A percentile compares a stretch with the other conserved stretches of the same genome.
These are phyloP conservation scores for Halichondria panicea DNA, from an alignment of 37 sponge, comb jelly and placozoan species.

Conservation along the genomic window DNA sequence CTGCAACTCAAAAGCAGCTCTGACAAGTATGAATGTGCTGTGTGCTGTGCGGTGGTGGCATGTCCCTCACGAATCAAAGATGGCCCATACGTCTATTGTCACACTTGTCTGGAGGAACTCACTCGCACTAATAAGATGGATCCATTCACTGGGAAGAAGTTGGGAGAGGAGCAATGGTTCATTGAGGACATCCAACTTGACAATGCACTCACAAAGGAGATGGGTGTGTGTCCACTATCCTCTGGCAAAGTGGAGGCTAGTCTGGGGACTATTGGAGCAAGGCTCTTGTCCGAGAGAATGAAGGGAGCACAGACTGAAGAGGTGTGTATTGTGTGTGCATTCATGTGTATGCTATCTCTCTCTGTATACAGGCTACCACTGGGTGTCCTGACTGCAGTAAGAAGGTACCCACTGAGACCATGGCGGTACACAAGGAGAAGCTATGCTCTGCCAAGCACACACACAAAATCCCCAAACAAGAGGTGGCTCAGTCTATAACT, in stretches of 20 bases:
- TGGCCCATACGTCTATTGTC: slow-evolving; percentile 55
- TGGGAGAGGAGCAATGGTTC: slow-evolving; percentile 75
- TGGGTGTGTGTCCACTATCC: slow-evolving; percentile 27
- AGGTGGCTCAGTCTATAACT: slow-evolving; percentile 17
- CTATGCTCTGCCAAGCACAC: slow-evolving; percentile 66
- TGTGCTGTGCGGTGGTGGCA: slow-evolving; percentile 66
- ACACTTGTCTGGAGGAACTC: slow-evolving; percentile 66
- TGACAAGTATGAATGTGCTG: slow-evolving; percentile 43
- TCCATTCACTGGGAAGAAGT: slow-evolving; percentile 65
- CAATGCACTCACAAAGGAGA: slow-evolving; percentile 20
- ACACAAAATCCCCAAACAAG: slow-evolving; percentile 22
- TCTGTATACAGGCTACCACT: slow-evolving; percentile 28
- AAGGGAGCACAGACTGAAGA: slow-evolving; percentile 26
- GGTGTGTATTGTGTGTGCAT: slow-evolving; percentile 4
- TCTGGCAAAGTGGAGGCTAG: slow-evolving; percentile 25
- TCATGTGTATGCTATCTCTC: not conserved
- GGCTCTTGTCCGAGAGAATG: slow-evolving; percentile 20
- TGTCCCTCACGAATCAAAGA: slow-evolving; percentile 41
- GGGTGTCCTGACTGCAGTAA: slow-evolving; percentile 76
- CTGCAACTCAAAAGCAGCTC: slow-evolving; percentile 27
- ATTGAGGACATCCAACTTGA: slow-evolving; percentile 38
- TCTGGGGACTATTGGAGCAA: slow-evolving; percentile 40
- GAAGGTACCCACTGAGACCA: slow-evolving; percentile 52
- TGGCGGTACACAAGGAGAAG: slow-evolving; percentile 52
- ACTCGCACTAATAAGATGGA: slow-evolving; percentile 81